Evolutionary conservation across 1,140 invertebrate species (phyloP).

Genomic region (Drosophila mayri): DNA sequence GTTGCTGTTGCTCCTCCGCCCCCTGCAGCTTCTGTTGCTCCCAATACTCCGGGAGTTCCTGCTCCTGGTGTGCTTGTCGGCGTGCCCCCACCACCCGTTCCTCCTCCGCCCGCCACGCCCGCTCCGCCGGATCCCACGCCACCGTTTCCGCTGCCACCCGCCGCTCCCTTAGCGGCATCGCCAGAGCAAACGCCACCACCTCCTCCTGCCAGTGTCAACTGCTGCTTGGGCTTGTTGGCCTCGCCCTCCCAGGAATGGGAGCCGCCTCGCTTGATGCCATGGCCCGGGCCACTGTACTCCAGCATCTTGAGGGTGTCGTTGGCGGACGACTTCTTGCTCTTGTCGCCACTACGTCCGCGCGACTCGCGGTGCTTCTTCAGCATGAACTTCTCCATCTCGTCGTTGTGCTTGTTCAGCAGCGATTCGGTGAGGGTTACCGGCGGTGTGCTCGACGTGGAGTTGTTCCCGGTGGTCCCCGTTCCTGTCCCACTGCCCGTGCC

Average conservation of each 20-base stretch:
- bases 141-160: neutral
- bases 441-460: conserved; percentile 3
- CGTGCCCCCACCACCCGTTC: neutral
- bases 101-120: conserved; percentile 25
- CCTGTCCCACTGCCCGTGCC: conserved; percentile 1
- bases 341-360: conserved; percentile 86
- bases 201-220: conserved; percentile 65
- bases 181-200: neutral
- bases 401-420: conserved; percentile 89
- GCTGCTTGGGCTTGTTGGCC: conserved; percentile 86
- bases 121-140: conserved; percentile 17
- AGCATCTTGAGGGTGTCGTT: conserved; percentile 74
- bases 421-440: conserved; percentile 88
- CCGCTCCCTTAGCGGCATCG: neutral
- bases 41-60: neutral
- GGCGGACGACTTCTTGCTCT: conserved; percentile 79
- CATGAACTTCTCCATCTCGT: conserved; percentile 92
- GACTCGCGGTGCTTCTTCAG: conserved; percentile 89
- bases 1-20: neutral
- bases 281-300: conserved; percentile 84
- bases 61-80: neutral
- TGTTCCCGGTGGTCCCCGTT: neutral
- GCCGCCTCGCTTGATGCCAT: conserved; percentile 87
- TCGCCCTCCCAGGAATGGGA: conserved; percentile 87
- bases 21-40: neutral